Conservation (phyloP, 2,888 invertebrate species). For the Mythimna albipuncta region DNA sequence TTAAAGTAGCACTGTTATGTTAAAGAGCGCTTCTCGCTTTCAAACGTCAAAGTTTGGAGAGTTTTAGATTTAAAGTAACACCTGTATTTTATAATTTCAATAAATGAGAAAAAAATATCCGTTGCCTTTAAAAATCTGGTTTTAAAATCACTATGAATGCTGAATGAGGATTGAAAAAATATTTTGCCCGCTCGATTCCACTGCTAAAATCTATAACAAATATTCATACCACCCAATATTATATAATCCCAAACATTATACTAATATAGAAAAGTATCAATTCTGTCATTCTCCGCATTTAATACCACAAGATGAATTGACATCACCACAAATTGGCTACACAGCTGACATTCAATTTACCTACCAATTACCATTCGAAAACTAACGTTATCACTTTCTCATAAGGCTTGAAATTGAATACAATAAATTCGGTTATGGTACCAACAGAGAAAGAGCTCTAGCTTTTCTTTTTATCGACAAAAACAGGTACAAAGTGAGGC, state of each 20-base stretch:
- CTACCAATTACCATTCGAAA: constrained; percentile 53
- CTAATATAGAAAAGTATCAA: constrained; percentile 76
- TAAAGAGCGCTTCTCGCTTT: too few relatives aligned
- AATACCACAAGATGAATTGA: constrained; percentile 84
- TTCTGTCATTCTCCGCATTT: constrained; percentile 76
- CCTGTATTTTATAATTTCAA: too few relatives aligned
- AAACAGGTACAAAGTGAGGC: neutral
- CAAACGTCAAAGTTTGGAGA: too few relatives aligned
- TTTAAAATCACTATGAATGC: neutral
- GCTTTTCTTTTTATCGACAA: neutral
- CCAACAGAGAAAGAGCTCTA: constrained; percentile 55
- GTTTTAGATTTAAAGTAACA: too few relatives aligned
- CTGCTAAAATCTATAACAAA: constrained; percentile 22
- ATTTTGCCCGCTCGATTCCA: neutral
- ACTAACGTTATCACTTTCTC: constrained; percentile 36
- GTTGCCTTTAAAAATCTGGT: too few relatives aligned
- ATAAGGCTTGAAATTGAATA: constrained; percentile 34
- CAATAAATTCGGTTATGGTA: neutral
- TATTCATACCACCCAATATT: constrained; percentile 63
- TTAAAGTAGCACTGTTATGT: too few relatives aligned
- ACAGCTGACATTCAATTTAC: constrained; percentile 72
- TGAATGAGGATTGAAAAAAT: neutral
- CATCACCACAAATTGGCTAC: constrained; percentile 82
- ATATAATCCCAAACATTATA: constrained; percentile 65
- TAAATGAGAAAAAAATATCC: too few relatives aligned